Conservation (phyloP, 1,140 invertebrate species). For the Zaprionus camerounensis region DNA sequence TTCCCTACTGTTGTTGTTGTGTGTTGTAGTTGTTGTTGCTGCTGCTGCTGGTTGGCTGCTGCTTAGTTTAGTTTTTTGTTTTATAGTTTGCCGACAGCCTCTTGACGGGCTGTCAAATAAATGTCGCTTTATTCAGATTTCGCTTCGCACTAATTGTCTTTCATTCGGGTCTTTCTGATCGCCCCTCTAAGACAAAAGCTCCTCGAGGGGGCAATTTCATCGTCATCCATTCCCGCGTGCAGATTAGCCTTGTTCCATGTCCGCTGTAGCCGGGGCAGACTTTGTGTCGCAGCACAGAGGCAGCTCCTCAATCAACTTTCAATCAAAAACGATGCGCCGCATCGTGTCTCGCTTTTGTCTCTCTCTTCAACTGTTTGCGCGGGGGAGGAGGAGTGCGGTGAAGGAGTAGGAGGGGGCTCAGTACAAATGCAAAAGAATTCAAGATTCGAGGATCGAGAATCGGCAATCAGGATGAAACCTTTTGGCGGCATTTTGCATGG, state of each 20-base stretch:
- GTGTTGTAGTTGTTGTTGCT: conserved; percentile 13
- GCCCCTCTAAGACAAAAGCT: conserved; percentile 21
- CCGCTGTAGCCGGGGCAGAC: conserved; percentile 55
- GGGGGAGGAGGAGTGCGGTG: neutral
- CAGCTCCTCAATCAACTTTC: conserved; percentile 73
- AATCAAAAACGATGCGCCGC: conserved; percentile 71
- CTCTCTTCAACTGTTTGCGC: conserved; percentile 1
- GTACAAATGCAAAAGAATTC: neutral
- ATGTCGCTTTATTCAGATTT: conserved; percentile 84
- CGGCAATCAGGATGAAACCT: conserved; percentile 44
- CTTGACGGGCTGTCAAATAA: conserved; percentile 83
- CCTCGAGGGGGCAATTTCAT: conserved; percentile 40
- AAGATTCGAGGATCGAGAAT: neutral
- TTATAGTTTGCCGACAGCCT: conserved; percentile 80
- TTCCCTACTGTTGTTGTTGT: conserved; percentile 16
- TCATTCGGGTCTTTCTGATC: neutral
- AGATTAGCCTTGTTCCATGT: conserved; percentile 66
- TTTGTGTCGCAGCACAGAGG: conserved; percentile 67
- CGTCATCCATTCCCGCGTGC: conserved; percentile 49
- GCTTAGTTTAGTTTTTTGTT: conserved; percentile 49
- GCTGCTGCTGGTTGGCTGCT: conserved; percentile 12
- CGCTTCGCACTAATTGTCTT: conserved; percentile 79
- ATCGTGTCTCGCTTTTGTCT: conserved; percentile 67
- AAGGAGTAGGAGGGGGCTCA: neutral
- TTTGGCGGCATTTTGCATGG: conserved; percentile 78